Conservation (phyloP, 1,140 invertebrate genomes). For the Charaxes varanes region DNA sequence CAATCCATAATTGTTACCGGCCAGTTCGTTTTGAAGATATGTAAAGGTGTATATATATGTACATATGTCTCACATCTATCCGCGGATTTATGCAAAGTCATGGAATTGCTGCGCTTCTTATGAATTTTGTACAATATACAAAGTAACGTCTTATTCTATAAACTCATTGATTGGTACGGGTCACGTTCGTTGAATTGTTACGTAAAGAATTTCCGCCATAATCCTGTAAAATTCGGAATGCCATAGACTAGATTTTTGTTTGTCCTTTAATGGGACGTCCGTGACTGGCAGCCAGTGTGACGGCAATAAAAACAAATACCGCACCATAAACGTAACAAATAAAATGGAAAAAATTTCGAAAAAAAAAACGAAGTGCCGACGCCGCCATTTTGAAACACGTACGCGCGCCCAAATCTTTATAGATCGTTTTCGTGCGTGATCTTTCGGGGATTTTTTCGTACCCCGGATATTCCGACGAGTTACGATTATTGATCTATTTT, state of each 20-base stretch:
- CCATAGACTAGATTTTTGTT: slow-evolving; percentile 4
- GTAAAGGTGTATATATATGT: too few relatives aligned
- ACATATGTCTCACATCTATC: too few relatives aligned
- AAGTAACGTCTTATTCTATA: too few relatives aligned
- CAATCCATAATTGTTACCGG: too few relatives aligned
- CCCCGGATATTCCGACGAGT: not conserved
- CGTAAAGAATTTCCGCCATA: too few relatives aligned
- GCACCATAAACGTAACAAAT: slow-evolving; percentile 41
- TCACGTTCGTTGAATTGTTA: too few relatives aligned
- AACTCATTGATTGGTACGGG: too few relatives aligned
- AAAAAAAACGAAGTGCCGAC: too few relatives aligned
- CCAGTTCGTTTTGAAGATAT: too few relatives aligned
- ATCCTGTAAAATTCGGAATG: slow-evolving; percentile 1
- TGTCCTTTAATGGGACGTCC: slow-evolving; percentile 43
- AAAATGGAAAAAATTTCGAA: slow-evolving; percentile 35
- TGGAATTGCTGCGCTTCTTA: too few relatives aligned
- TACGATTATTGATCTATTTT: slow-evolving; percentile 7
- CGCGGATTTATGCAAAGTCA: too few relatives aligned
- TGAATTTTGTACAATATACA: too few relatives aligned
- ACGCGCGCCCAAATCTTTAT: slow-evolving; percentile 44
- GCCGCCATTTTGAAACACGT: slow-evolving; percentile 39
- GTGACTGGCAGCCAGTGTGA: slow-evolving; percentile 50
- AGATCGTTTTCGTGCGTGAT: slow-evolving; percentile 61
- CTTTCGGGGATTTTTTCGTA: slow-evolving; percentile 12
- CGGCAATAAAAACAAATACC: slow-evolving; percentile 62